phyloP scores from a whole-genome alignment of 2,113 vertebrate genomes.

The Chaetura pelagica region DNA sequence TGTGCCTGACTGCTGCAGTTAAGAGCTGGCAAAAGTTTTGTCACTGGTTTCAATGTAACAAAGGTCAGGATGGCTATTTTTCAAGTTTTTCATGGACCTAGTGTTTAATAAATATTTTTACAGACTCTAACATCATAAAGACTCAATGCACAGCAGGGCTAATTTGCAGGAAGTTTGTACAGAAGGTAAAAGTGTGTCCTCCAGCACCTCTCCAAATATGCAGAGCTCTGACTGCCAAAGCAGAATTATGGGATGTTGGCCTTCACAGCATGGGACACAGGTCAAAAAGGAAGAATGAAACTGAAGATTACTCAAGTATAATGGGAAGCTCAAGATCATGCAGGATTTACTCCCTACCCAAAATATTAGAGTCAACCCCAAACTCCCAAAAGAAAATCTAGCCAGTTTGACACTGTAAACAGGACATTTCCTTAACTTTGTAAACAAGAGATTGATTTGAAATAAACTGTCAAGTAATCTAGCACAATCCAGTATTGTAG shows the following conservation, averaged over 20 bases:
- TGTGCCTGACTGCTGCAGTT: background rate
- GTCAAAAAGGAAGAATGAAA: slow-evolving; percentile 58
- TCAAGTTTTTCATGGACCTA: background rate
- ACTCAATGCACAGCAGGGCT: background rate
- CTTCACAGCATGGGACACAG: background rate
- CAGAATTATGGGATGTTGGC: slow-evolving; percentile 21
- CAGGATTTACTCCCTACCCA: slow-evolving; percentile 44
- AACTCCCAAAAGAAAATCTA: slow-evolving; percentile 13
- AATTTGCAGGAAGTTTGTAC: slow-evolving; percentile 9
- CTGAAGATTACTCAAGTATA: slow-evolving; percentile 39
- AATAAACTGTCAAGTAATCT: slow-evolving; percentile 9
- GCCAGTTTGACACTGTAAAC: slow-evolving; percentile 17
- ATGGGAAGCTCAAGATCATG: slow-evolving; percentile 35
- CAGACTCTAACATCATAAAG: background rate
- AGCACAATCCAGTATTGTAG: background rate
- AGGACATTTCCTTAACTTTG: slow-evolving; percentile 18
- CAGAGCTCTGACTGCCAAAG: slow-evolving; percentile 9
- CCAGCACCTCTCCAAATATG: background rate
- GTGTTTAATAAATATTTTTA: background rate
- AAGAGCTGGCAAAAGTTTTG: background rate
- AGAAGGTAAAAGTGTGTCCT: background rate
- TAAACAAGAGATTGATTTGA: slow-evolving; percentile 42
- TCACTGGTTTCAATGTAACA: background rate
- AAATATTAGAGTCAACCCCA: slow-evolving; percentile 29
- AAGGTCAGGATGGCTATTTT: background rate